Evolutionary conservation across 2,888 invertebrate species (phyloP), one percentile per base, ranked within the genome.

Genomic region (Scaptomyza cyrtandrae): DNA sequence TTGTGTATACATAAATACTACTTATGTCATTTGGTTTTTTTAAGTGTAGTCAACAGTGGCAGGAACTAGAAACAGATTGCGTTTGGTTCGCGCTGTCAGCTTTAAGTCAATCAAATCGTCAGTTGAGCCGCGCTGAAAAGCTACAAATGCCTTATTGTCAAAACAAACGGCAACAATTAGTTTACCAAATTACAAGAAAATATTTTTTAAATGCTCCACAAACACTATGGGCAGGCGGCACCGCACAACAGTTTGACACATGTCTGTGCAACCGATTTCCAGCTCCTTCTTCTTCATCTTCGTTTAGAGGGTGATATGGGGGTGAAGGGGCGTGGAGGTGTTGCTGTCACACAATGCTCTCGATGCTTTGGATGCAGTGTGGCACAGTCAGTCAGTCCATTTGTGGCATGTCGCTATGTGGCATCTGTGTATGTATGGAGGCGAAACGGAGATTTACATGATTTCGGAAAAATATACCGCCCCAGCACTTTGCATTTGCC

Each of bases 141-240:
- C 89, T 89, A 90, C 90, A 90, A 90, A 90, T 90, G 89, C 90
- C 90, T 84, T 88, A 89, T 90, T 90, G 90, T 90, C 90, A 90
- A 90, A 90, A 90, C 90, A 90, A 77, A 82, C 76, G 84, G 83
- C 87, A 84, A 89, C 89, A 90, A 90, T 89, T 89, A 90, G 90
- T 89, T 89, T 89, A 89, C 89, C 89, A 82, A 88, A 89, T 89
- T 89, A 89, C 89, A 88, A 71, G 80, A 87, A 83, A 86, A 86
- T 86, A 86, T 87, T 85, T 85, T 70, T 79, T 78, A 86, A 86
- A 86, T 80, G 85, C 76, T 85, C 70, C 68, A 80, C 74, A 86
- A 85, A 85, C 80, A 83, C 70, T 59, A 45, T 49, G 24, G 24
- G 10, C 33, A 43, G 73, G 48, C 54, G 5, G n/a, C 39, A 41